Percentiles rank a stretch among this genome's conserved stretches.
phyloP scores from a whole-genome alignment of 2,113 vertebrate species.

The Cepphus grylle region DNA sequence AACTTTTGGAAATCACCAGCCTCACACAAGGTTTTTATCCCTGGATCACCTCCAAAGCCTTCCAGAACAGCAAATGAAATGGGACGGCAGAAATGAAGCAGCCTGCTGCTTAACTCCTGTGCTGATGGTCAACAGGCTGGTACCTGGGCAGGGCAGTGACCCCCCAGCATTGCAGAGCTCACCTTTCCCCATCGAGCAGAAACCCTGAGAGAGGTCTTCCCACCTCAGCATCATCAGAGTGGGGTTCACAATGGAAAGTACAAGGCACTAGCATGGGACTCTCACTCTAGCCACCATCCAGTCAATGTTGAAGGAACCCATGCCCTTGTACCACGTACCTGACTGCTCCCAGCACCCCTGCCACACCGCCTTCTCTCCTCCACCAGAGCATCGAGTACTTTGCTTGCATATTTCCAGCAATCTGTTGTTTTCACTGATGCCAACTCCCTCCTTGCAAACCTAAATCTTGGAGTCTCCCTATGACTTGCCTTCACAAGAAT shows the following conservation, averaged over 20 bases:
- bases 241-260: rapidly evolving
- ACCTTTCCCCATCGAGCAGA: not conserved
- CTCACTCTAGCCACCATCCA: not conserved
- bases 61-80: not conserved
- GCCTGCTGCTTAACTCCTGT: not conserved
- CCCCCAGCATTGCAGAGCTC: not conserved
- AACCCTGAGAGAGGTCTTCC: not conserved
- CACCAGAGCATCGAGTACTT: conserved; percentile 6
- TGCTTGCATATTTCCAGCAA: conserved; percentile 16
- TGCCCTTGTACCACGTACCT: not conserved
- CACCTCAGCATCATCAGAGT: not conserved
- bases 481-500: conserved; percentile 37
- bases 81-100: not conserved
- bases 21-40: conserved; percentile 5
- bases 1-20: not conserved
- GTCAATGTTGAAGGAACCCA: rapidly evolving
- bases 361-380: not conserved
- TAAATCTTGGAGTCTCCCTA: conserved; percentile 12
- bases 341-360: not conserved
- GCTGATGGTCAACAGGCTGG: too few relatives aligned
- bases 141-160: not conserved
- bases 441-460: not conserved
- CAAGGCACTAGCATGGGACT: not conserved
- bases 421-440: conserved; percentile 13
- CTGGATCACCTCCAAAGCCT: conserved; percentile 19